phyloP scores from a whole-genome alignment of 2,888 invertebrate species.

The Koerneria pararmatus region DNA sequence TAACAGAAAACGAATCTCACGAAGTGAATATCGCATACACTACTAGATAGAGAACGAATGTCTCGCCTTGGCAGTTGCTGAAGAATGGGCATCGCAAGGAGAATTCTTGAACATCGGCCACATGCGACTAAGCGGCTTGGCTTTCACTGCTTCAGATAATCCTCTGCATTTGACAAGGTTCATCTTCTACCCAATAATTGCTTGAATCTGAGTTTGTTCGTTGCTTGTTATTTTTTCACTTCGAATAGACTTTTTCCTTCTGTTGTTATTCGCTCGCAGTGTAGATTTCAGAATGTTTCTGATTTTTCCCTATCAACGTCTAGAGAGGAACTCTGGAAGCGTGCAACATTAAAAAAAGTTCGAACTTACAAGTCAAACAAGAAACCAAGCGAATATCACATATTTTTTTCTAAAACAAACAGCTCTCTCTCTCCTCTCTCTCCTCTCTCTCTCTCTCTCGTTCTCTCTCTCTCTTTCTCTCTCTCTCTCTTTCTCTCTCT shows the following conservation, averaged over 20 bases:
- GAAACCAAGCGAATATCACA: too few species aligned
- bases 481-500: too few species aligned
- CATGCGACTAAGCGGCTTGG: slow-evolving; percentile 74
- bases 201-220: background rate
- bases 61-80: slow-evolving; percentile 85
- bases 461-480: too few species aligned
- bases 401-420: too few species aligned
- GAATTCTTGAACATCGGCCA: slow-evolving; percentile 54
- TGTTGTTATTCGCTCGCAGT: slow-evolving; percentile 8
- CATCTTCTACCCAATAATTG: background rate
- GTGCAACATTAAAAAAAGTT: too few species aligned
- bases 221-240: background rate
- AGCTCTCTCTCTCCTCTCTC: too few species aligned
- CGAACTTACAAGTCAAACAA: too few species aligned
- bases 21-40: too few species aligned
- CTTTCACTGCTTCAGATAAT: slow-evolving; percentile 87
- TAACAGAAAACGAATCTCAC: too few species aligned
- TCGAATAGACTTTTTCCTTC: background rate
- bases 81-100: slow-evolving; percentile 87
- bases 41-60: too few species aligned
- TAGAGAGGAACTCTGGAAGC: too few species aligned
- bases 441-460: too few species aligned
- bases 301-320: slow-evolving; percentile 70
- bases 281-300: background rate
- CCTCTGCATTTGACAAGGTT: slow-evolving; percentile 73